A percentile compares a stretch with the other conserved stretches of the same genome.
Conservation (phyloP, 2,113 vertebrate genomes). For the Sakesphorus luctuosus region DNA sequence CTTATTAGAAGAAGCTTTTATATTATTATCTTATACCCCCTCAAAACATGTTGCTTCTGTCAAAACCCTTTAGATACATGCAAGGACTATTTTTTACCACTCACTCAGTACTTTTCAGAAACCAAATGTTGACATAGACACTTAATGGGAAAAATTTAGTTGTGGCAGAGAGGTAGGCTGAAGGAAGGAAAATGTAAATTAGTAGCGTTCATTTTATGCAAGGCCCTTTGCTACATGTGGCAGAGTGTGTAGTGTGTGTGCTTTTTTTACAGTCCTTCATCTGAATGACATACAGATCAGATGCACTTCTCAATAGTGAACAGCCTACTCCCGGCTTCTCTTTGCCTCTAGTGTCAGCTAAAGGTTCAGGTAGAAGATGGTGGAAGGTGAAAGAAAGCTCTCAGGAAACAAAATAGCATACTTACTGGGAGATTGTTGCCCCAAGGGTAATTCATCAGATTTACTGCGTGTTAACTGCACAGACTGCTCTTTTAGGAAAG, state of each 20-base stretch:
- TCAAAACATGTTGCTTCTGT: not conserved
- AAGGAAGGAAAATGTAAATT: not conserved
- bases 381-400: not conserved
- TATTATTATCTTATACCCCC: not conserved
- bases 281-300: not conserved
- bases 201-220: not conserved
- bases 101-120: not conserved
- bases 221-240: rapidly evolving
- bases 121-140: not conserved
- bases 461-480: not conserved
- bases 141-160: not conserved
- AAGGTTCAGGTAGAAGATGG: not conserved
- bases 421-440: not conserved
- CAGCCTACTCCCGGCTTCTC: not conserved
- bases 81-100: not conserved
- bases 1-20: not conserved
- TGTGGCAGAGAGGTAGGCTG: not conserved
- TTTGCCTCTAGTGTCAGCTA: not conserved
- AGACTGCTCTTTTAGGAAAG: not conserved
- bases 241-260: rapidly evolving
- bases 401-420: not conserved
- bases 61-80: not conserved
- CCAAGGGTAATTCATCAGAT: not conserved
- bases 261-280: not conserved
- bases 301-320: not conserved